Percentiles rank a stretch among this genome's conserved stretches.
Evolutionary conservation across 1,140 invertebrate species (phyloP).

Genomic region (Pseudobourletiella spinata): DNA sequence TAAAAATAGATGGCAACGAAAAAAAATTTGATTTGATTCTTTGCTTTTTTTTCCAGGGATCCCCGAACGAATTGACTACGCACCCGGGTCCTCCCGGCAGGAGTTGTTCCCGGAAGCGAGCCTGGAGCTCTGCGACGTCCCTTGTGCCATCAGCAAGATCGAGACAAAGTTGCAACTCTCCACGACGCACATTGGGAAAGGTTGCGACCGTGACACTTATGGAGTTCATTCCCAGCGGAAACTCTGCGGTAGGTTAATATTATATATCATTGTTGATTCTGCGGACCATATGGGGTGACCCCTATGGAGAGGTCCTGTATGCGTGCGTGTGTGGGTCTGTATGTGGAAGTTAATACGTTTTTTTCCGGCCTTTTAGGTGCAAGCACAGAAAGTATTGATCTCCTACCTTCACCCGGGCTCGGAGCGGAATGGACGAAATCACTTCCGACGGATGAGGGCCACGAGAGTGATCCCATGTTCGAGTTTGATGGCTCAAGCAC

Average conservation of each 20-base stretch:
- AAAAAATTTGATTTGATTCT: too few species aligned
- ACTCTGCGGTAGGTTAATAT: conserved; percentile 65
- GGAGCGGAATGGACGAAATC: conserved; percentile 72
- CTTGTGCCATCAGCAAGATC: conserved; percentile 51
- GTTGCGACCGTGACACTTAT: conserved; percentile 87
- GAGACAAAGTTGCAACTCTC: conserved; percentile 58
- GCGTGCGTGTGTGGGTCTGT: too few species aligned
- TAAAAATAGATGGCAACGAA: too few species aligned
- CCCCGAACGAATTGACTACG: conserved; percentile 82
- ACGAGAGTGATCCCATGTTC: conserved; percentile 82
- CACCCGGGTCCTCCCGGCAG: conserved; percentile 67
- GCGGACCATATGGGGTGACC: too few species aligned
- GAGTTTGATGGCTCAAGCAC: conserved; percentile 83
- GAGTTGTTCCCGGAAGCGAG: conserved; percentile 72
- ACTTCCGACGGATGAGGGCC: conserved; percentile 79
- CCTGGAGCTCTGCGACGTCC: conserved; percentile 80
- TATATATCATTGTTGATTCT: too few species aligned
- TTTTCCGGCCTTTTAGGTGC: conserved; percentile 49
- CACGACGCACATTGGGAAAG: conserved; percentile 74
- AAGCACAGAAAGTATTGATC: conserved; percentile 59
- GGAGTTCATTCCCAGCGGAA: conserved; percentile 79
- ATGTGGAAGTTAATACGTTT: too few species aligned
- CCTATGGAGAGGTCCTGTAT: too few species aligned
- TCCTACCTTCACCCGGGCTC: conserved; percentile 67
- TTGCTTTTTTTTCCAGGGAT: conserved; percentile 54